phyloP scores from a whole-genome alignment of 2,797 vertebrate species.

The Decapterus maruadsi region DNA sequence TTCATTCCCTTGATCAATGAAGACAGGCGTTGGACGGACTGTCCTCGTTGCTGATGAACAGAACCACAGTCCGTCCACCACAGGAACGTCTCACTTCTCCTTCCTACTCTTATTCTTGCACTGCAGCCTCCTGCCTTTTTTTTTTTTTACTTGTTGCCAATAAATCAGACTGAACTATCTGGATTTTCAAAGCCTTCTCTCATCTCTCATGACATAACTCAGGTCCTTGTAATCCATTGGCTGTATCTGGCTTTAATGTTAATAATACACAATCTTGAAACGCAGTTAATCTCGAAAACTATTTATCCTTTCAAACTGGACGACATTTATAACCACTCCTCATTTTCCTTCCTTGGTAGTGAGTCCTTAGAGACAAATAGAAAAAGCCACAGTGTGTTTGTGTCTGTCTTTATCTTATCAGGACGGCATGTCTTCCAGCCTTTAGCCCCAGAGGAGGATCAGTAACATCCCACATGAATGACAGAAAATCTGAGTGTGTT shows the following conservation, averaged over 20 bases:
- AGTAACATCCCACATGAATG: neutral
- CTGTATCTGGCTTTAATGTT: neutral
- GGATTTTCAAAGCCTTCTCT: neutral
- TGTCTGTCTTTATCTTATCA: slow-evolving; percentile 18
- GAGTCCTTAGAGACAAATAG: slow-evolving; percentile 13
- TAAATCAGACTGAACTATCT: neutral
- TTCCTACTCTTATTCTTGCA: neutral
- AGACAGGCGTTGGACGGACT: no score
- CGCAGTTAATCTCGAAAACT: neutral
- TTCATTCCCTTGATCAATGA: no score
- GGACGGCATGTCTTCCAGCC: slow-evolving; percentile 13
- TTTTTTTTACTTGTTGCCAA: neutral
- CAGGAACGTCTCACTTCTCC: slow-evolving; percentile 5
- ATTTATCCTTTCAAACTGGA: neutral
- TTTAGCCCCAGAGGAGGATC: slow-evolving; percentile 23
- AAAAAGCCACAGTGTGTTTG: slow-evolving; percentile 14
- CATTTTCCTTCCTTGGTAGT: neutral
- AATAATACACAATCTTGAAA: neutral
- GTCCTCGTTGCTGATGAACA: no score
- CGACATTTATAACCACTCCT: slow-evolving; percentile 14
- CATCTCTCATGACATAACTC: slow-evolving; percentile 5
- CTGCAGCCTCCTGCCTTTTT: neutral
- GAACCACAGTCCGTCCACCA: neutral
- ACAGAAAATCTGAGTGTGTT: slow-evolving; percentile 1
- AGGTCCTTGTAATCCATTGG: neutral